These are phyloP conservation scores for Polydrusus tereticollis DNA, from an alignment of 2,888 invertebrate genomes.

Conservation along the genomic window DNA sequence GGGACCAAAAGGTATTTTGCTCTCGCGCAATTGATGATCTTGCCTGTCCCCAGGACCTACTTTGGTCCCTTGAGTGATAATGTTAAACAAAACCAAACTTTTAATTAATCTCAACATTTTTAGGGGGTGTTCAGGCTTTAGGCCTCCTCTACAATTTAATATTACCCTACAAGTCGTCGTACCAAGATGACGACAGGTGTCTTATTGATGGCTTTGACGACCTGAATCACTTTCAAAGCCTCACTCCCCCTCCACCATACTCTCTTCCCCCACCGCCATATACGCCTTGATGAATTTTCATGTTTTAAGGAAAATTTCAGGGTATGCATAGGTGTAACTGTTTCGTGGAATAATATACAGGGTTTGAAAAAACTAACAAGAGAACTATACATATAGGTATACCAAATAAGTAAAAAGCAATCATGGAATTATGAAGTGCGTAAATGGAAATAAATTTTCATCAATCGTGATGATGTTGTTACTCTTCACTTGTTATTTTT, in stretches of 20 bases:
- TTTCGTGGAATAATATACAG: not conserved
- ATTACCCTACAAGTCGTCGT: conserved; percentile 70
- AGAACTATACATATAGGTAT: too few species aligned
- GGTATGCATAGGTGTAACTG: conserved; percentile 5
- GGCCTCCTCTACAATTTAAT: conserved; percentile 80
- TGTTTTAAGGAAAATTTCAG: not conserved
- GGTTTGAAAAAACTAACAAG: conserved; percentile 5
- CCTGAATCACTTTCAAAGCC: conserved; percentile 72
- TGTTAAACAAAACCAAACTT: not conserved
- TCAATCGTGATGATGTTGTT: too few species aligned
- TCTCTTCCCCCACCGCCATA: conserved; percentile 72
- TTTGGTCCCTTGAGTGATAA: too few species aligned
- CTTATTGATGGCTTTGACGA: conserved; percentile 76
- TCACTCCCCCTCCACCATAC: conserved; percentile 70
- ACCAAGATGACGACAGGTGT: conserved; percentile 69
- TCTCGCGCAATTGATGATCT: too few species aligned
- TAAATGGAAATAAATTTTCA: too few species aligned
- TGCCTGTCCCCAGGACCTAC: too few species aligned
- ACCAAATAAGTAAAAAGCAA: not conserved
- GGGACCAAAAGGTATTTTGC: too few species aligned
- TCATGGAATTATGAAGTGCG: not conserved
- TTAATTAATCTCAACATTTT: not conserved
- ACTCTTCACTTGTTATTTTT: conserved; percentile 1
- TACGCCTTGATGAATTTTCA: conserved; percentile 66
- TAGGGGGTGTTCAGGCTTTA: conserved; percentile 76